Evolutionary conservation across 2,113 vertebrate genomes (phyloP).

Genomic region (Trichomycterus rosablanca): DNA sequence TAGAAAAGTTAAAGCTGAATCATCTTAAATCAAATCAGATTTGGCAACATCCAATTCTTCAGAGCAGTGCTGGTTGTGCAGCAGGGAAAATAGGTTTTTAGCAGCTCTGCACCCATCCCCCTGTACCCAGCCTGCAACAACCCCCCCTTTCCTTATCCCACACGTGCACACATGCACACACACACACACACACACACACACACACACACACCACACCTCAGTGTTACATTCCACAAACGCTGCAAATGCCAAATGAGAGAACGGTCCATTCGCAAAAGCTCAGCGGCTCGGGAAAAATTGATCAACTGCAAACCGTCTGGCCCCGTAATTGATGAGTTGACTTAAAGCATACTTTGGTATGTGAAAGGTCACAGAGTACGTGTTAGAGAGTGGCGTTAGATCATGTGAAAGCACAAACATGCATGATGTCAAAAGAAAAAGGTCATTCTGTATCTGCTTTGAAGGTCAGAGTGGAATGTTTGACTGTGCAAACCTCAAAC

Average conservation of each 20-base stretch:
- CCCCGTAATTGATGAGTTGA: conserved; percentile 21
- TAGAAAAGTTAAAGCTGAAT: too few relatives aligned
- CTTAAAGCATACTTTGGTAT: conserved; percentile 15
- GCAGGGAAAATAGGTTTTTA: conserved; percentile 2
- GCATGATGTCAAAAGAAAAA: conserved; percentile 33
- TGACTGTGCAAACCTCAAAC: conserved; percentile 12
- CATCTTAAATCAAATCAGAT: background rate
- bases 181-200: background rate
- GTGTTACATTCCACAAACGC: conserved; percentile 32
- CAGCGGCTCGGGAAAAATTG: conserved; percentile 22
- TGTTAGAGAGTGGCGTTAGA: conserved; percentile 30
- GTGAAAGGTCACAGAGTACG: conserved; percentile 13
- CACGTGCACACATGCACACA: too few relatives aligned
- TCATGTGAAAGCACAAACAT: conserved; percentile 31
- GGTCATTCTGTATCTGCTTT: conserved; percentile 34
- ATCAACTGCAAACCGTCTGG: conserved; percentile 30
- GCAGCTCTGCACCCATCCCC: background rate
- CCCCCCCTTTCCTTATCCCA: background rate
- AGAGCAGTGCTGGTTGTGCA: too few relatives aligned
- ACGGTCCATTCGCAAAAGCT: conserved; percentile 8
- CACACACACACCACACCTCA: conserved; percentile 8
- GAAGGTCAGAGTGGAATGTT: conserved; percentile 40
- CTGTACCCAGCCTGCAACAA: background rate
- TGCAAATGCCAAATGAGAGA: conserved; percentile 28
- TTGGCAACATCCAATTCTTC: too few relatives aligned